Evolutionary conservation across 2,888 invertebrate species (phyloP).

Genomic region (Venusia cambrica): DNA sequence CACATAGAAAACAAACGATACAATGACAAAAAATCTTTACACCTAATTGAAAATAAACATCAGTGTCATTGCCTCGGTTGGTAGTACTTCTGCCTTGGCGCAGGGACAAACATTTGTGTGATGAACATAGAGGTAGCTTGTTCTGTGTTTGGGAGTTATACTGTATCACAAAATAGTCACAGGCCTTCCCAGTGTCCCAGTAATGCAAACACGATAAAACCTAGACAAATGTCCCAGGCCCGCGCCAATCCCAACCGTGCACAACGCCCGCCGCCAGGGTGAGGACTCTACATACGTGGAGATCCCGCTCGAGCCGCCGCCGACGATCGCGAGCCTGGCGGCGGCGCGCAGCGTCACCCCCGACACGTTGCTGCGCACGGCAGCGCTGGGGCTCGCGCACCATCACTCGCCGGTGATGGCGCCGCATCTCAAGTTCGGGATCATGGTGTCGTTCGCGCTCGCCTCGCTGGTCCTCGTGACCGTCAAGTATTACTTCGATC

Average conservation of each 20-base stretch:
- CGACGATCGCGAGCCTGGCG: constrained; percentile 69
- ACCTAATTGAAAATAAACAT: no score
- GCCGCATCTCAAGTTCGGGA: constrained; percentile 84
- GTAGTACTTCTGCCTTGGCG: no score
- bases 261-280: constrained; percentile 52
- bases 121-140: no score
- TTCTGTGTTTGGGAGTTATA: no score
- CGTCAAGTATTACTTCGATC: constrained; percentile 87
- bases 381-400: constrained; percentile 58
- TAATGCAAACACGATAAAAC: no score
- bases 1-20: no score
- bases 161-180: no score
- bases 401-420: constrained; percentile 75
- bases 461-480: constrained; percentile 86
- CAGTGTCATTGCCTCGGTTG: no score
- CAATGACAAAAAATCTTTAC: no score
- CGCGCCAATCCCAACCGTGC: constrained; percentile 56
- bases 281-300: constrained; percentile 73
- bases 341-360: constrained; percentile 72
- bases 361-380: constrained; percentile 68
- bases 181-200: no score
- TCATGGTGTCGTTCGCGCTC: constrained; percentile 86
- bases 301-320: constrained; percentile 60
- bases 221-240: no score
- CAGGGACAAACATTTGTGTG: no score